These are phyloP conservation scores for Eurois occulta DNA, from an alignment of 2,888 invertebrate genomes.

Conservation along the genomic window DNA sequence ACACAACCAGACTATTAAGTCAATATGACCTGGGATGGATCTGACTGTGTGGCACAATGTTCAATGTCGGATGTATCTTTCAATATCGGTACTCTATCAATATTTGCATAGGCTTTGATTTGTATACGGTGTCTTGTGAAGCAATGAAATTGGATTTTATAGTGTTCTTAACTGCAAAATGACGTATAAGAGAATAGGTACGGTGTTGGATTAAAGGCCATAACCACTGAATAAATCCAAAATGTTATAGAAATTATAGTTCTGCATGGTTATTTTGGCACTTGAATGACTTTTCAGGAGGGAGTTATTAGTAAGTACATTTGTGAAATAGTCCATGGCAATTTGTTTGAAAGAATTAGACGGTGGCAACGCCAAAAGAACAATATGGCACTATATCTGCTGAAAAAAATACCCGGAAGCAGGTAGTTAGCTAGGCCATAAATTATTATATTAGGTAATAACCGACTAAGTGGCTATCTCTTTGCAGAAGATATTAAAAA, in stretches of 20 bases:
- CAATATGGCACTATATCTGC: neutral
- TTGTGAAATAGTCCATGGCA: neutral
- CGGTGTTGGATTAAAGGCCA: no score
- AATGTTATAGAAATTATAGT: neutral
- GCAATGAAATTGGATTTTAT: neutral
- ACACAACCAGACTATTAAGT: constrained; percentile 2
- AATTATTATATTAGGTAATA: neutral
- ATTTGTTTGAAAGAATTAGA: neutral
- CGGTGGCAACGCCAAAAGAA: neutral
- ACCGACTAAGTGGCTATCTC: neutral
- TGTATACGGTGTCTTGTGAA: neutral
- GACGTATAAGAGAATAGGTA: no score
- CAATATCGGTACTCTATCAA: neutral
- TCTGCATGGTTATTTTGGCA: neutral
- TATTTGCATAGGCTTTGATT: constrained; percentile 2
- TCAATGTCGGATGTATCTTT: neutral
- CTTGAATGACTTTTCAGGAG: neutral
- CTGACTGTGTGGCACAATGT: neutral
- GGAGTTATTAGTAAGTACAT: neutral
- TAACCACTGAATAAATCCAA: neutral
- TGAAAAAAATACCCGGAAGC: neutral
- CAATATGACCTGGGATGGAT: constrained; percentile 2
- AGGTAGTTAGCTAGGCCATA: neutral
- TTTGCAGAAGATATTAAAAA: neutral
- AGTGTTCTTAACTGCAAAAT: neutral